phyloP scores from a whole-genome alignment of 2,113 vertebrate species.

The Bucco capensis region DNA sequence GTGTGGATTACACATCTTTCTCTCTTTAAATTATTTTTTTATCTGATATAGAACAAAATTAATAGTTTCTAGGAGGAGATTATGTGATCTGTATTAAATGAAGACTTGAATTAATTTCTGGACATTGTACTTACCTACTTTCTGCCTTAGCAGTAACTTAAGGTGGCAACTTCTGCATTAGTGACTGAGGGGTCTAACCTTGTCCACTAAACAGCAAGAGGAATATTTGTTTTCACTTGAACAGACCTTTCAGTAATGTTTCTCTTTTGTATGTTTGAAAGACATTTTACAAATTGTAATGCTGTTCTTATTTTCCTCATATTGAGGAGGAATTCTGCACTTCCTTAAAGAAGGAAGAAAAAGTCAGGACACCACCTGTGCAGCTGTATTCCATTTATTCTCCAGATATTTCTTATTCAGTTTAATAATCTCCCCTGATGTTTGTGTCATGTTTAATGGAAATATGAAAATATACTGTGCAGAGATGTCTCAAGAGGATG shows the following conservation, averaged over 20 bases:
- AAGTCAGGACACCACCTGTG: not conserved
- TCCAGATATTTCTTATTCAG: not conserved
- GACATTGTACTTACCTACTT: not conserved
- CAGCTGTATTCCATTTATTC: not conserved
- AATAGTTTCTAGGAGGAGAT: not conserved
- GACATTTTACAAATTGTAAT: not conserved
- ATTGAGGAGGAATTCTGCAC: not conserved
- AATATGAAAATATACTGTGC: not conserved
- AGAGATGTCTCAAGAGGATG: not conserved
- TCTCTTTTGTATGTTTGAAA: not conserved
- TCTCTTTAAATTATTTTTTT: not conserved
- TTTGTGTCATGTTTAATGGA: constrained; percentile 2
- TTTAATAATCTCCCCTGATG: not conserved
- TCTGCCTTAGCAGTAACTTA: not conserved
- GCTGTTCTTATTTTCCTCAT: not conserved
- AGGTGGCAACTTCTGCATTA: not conserved
- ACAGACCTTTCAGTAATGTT: not conserved
- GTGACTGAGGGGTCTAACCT: not conserved
- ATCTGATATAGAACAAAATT: not conserved
- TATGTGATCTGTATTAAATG: not conserved
- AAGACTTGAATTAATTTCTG: not conserved
- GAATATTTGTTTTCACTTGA: not conserved
- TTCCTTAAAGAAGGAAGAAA: not conserved
- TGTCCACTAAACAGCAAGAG: not conserved
- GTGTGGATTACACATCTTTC: not conserved